Evolutionary conservation across 1,140 invertebrate species (phyloP), one percentile per base, ranked within the genome.

Genomic region (Meloidogyne hapla): DNA sequence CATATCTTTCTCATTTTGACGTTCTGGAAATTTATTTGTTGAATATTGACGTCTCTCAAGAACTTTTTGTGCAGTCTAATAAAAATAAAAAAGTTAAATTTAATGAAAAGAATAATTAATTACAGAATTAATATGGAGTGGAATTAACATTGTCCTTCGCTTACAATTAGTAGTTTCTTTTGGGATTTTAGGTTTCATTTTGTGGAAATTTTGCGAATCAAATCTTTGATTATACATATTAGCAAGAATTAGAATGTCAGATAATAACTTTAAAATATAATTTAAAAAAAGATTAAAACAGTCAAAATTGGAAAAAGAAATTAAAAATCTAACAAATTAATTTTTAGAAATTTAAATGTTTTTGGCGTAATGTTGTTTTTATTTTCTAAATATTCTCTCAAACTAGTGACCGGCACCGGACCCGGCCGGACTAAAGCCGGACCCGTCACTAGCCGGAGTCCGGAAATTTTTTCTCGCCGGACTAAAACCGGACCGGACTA

Each of bases 1-100:
- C 12, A 74, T n/a, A 38, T 56, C 63, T 18, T 66, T 48, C 28
- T 56, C 33, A 66, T 66, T 21, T 15, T 66, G 38, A 66, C 64
- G 64, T 2, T 38, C 25, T 4, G 38, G 23, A 40, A 18, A 66
- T 66, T 66, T 66, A 66, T 66, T 66, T 8, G 21, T 25, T 25
- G 26, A 21, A 18, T 66, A 66, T 26, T 66, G 26, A 10, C 15
- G 38, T 66, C 38, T 66, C 25, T 28, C 38, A 25, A 66, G 21
- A 21, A 66, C 15, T 26, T 66, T 40, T 66, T 66, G 13, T 5
- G 65, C 26, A 25, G 38, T 18, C 38, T 33, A 66, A n/a, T 1
- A 66, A 28, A 21, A 66, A 65, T 18, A 65, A 65, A 23, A 21
- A 15, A 23, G n/a, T 21, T 66, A 33, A 33, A 18, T 66, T 21